phyloP scores from a whole-genome alignment of 92 coral and sea anemone species.

The Parazoanthus darwini region DNA sequence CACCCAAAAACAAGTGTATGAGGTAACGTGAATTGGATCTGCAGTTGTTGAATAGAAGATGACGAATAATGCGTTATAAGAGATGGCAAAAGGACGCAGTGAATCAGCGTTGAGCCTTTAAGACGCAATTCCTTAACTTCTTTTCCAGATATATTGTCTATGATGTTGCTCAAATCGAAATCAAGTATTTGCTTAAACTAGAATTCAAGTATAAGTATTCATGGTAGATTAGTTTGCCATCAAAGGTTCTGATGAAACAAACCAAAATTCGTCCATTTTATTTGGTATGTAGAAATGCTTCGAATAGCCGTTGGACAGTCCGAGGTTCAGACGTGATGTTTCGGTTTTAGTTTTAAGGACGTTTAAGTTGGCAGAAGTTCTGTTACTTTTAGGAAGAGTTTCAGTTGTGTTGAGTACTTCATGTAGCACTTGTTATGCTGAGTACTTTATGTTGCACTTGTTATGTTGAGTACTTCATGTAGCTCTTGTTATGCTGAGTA shows the following conservation, averaged over 20 bases:
- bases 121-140: conserved; percentile 55
- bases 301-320: too few relatives aligned
- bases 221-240: conserved; percentile 50
- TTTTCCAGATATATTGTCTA: conserved; percentile 85
- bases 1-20: too few relatives aligned
- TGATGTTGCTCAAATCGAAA: conserved; percentile 93
- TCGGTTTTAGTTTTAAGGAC: too few relatives aligned
- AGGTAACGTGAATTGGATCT: neutral
- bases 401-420: too few relatives aligned
- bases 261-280: neutral
- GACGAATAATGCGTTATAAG: too few relatives aligned
- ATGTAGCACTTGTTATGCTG: neutral
- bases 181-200: conserved; percentile 83
- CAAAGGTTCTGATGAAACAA: neutral
- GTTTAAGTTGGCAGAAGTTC: too few relatives aligned
- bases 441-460: neutral
- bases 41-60: neutral
- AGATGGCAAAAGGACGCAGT: neutral
- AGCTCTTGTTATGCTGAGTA: too few relatives aligned
- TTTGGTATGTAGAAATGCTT: neutral
- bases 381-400: neutral
- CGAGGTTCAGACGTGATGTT: too few relatives aligned
- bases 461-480: neutral
- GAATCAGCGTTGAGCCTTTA: neutral
- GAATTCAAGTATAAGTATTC: conserved; percentile 87